phyloP scores from a whole-genome alignment of 2,888 invertebrate species.

The Smittia sp. region DNA sequence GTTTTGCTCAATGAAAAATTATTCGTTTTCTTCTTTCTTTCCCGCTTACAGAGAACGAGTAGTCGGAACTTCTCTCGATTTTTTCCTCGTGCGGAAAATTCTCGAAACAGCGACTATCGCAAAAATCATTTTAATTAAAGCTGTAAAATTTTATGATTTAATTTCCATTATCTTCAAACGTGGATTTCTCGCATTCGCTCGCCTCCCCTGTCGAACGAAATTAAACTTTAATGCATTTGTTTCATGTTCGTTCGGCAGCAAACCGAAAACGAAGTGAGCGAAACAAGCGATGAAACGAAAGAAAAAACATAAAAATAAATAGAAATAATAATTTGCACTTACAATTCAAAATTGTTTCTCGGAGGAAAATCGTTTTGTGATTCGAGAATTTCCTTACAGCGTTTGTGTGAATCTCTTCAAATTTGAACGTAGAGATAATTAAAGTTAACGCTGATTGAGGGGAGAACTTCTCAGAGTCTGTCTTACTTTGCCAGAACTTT shows the following conservation, averaged over 20 bases:
- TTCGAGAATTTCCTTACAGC: too few species aligned
- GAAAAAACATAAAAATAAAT: slow-evolving; percentile 36
- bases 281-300: not conserved
- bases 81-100: not conserved
- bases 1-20: not conserved
- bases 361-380: not conserved
- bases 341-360: slow-evolving; percentile 17
- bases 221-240: slow-evolving; percentile 8
- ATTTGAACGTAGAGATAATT: too few species aligned
- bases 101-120: not conserved
- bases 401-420: too few species aligned
- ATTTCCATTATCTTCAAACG: slow-evolving; percentile 38
- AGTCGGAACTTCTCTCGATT: not conserved
- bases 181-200: not conserved
- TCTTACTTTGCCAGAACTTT: too few species aligned
- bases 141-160: slow-evolving; percentile 38
- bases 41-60: not conserved
- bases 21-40: not conserved
- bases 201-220: not conserved
- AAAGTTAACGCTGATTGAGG: too few species aligned
- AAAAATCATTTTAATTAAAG: slow-evolving; percentile 39
- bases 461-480: too few species aligned
- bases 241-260: not conserved
- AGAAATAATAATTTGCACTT: slow-evolving; percentile 39
- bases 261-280: not conserved